phyloP scores from a whole-genome alignment of 2,113 vertebrate genomes.

The Cettia cetti region DNA sequence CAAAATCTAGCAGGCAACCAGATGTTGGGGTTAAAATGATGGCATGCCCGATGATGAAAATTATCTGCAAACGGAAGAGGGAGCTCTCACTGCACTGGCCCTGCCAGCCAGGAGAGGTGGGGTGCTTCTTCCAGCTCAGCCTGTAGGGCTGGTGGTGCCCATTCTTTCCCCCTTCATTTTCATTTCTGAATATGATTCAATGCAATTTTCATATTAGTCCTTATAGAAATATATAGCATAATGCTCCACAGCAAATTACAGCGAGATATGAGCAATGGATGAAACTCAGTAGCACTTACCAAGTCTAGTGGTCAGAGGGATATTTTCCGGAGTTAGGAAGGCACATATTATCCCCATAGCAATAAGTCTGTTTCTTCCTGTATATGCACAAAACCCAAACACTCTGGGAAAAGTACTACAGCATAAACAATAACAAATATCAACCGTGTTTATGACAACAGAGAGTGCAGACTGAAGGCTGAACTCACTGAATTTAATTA shows the following conservation, averaged over 20 bases:
- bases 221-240: background rate
- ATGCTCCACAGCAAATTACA: background rate
- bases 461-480: background rate
- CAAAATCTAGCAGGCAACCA: background rate
- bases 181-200: background rate
- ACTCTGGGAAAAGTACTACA: background rate
- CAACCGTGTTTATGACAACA: slow-evolving; percentile 8
- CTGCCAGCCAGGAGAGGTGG: background rate
- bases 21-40: background rate
- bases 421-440: slow-evolving; percentile 24
- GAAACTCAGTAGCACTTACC: background rate
- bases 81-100: slow-evolving; percentile 32
- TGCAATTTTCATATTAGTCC: background rate
- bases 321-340: background rate
- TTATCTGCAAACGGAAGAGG: slow-evolving; percentile 10
- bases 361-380: background rate
- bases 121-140: background rate
- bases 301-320: background rate
- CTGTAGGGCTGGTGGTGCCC: background rate
- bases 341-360: background rate
- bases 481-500: slow-evolving; percentile 16
- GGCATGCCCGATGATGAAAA: background rate
- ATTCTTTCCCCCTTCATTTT: background rate
- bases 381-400: background rate
- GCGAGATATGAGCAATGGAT: background rate